These are phyloP conservation scores for Mactromeris polynyma DNA, from an alignment of 2,888 invertebrate species.

Conservation along the genomic window DNA sequence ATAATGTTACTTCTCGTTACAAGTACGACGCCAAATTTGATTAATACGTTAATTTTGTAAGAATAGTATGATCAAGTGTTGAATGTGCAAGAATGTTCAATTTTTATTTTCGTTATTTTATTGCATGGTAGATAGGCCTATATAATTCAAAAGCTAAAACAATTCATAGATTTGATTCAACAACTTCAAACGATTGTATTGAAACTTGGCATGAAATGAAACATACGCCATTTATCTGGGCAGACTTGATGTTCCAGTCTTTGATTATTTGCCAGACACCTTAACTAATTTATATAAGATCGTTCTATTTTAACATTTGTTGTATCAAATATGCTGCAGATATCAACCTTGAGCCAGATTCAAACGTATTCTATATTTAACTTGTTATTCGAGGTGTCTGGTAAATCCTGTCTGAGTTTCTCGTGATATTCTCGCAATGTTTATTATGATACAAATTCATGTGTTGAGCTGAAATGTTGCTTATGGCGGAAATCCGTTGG, in stretches of 20 bases:
- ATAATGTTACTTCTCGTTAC: no score
- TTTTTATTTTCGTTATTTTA: no score
- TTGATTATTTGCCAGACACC: neutral
- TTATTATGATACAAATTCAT: neutral
- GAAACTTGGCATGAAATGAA: no score
- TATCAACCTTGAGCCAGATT: slow-evolving; percentile 1
- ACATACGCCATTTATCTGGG: no score
- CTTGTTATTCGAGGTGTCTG: neutral
- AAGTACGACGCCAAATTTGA: no score
- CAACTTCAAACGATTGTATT: no score
- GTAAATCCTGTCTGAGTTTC: neutral
- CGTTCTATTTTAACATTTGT: neutral
- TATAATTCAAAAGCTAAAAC: no score
- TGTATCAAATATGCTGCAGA: neutral
- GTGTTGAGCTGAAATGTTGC: neutral
- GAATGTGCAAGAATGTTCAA: no score
- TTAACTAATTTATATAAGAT: neutral
- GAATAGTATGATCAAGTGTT: no score
- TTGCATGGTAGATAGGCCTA: no score
- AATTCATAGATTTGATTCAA: no score
- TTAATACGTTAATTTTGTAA: no score
- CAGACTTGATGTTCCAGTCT: neutral
- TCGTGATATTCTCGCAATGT: neutral
- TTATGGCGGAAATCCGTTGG: neutral
- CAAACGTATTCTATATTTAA: neutral